Evolutionary conservation across 2,797 vertebrate species (phyloP), one percentile per base, ranked within the genome.

Genomic region (Sciurus vulgaris): DNA sequence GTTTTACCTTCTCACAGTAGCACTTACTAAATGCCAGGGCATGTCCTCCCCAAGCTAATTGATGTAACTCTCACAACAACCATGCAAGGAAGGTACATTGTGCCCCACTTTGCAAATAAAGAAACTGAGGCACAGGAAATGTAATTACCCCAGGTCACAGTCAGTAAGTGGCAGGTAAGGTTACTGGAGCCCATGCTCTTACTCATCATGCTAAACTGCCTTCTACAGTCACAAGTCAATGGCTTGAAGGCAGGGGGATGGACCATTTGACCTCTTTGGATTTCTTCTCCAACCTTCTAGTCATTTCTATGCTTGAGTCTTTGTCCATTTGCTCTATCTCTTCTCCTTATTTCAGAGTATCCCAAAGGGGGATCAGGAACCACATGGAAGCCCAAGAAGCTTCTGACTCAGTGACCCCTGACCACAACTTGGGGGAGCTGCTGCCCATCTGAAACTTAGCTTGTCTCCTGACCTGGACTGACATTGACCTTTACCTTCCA

Each of bases 401-500:
- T 89, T 67, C 82, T 81, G 65, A 38, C 70, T 63, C 76, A 89
- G 89, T 47, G 33, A 87, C 54, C 33, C 70, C 91, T 30, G n/a
- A 1, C 22, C 61, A 33, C 3, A 69, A 49, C 38, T 54, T 26
- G 33, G 41, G 76, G 83, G 35, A 87, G 49, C 33, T 84, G 2
- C 73, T 92, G 59, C 49, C 76, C 22, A 74, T 91, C 74, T 61
- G 11, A 70, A 86, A 77, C 49, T 35, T 79, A 82, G 44, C 41
- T 86, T 77, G 4, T 14, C 47, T 90, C 81, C 81, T 54, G 76
- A 77, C 85, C 38, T 93, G 61, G 70, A n/a, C 38, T 97, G 82
- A 97, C 85, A 72, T 76, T 93, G 72, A 92, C 6, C 1, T 96
- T 86, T 98, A 97, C 86, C 97, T 96, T 73, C 86, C 38, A 54